These are phyloP conservation scores for Brachyptera risi DNA, from an alignment of 2,888 invertebrate genomes.

Conservation along the genomic window DNA sequence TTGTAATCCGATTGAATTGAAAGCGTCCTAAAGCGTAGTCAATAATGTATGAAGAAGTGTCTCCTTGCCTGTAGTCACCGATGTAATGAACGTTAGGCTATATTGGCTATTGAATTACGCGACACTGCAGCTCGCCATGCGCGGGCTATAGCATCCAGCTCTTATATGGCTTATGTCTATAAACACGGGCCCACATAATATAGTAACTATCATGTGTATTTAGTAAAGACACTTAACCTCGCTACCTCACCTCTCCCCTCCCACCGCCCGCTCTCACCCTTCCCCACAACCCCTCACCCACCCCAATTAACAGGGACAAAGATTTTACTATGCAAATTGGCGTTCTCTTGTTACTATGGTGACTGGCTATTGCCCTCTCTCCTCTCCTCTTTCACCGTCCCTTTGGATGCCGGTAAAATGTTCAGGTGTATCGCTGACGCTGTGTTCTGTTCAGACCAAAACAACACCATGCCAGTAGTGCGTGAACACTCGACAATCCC, in stretches of 20 bases:
- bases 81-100: too few relatives aligned
- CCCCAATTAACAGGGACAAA: slow-evolving; percentile 40
- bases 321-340: slow-evolving; percentile 43
- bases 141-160: too few relatives aligned
- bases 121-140: too few relatives aligned
- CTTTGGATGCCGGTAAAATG: not conserved
- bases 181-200: too few relatives aligned
- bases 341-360: slow-evolving; percentile 40
- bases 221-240: slow-evolving; percentile 19
- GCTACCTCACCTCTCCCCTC: not conserved
- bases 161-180: too few relatives aligned
- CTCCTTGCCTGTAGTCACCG: too few relatives aligned
- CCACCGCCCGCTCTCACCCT: not conserved
- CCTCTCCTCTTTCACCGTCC: not conserved
- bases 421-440: slow-evolving; percentile 10
- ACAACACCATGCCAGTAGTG: not conserved
- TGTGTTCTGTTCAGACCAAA: not conserved
- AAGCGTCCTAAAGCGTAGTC: too few relatives aligned
- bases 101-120: slow-evolving; percentile 10
- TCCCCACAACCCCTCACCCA: slow-evolving; percentile 16
- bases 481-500: too few relatives aligned
- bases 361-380: slow-evolving; percentile 32
- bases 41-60: too few relatives aligned
- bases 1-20: too few relatives aligned
- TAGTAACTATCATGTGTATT: slow-evolving; percentile 21